These are phyloP conservation scores for Heliconius melpomene DNA, from an alignment of 1,140 invertebrate species.

Conservation along the genomic window DNA sequence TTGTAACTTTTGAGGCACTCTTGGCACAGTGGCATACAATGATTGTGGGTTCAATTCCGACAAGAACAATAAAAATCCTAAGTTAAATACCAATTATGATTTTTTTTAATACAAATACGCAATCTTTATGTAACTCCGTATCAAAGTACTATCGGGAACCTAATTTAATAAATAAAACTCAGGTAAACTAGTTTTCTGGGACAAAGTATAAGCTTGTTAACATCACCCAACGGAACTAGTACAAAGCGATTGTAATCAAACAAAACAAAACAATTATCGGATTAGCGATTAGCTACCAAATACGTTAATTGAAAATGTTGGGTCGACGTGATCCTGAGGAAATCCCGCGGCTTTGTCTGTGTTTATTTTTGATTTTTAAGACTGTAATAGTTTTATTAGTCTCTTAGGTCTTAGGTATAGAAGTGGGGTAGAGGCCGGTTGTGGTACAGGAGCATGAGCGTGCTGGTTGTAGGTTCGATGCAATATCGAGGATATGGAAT, in stretches of 20 bases:
- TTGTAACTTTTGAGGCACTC: no score
- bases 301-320: slow-evolving; percentile 16
- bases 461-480: no score
- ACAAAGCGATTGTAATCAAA: slow-evolving; percentile 21
- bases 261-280: slow-evolving; percentile 16
- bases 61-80: no score
- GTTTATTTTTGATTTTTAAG: neutral
- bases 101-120: no score
- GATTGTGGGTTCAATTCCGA: no score
- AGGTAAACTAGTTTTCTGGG: slow-evolving; percentile 12
- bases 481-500: no score
- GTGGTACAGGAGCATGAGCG: no score
- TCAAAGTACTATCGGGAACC: neutral
- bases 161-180: slow-evolving; percentile 4
- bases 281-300: slow-evolving; percentile 18
- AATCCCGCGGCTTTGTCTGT: neutral
- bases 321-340: neutral
- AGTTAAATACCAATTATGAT: no score
- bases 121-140: no score
- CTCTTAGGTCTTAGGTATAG: no score
- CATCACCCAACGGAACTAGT: slow-evolving; percentile 5
- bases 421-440: no score
- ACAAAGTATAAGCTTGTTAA: slow-evolving; percentile 11
- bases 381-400: no score
- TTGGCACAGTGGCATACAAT: neutral